Evolutionary conservation across 2,797 vertebrate species (phyloP).

Genomic region (Pogoniulus pusillus): DNA sequence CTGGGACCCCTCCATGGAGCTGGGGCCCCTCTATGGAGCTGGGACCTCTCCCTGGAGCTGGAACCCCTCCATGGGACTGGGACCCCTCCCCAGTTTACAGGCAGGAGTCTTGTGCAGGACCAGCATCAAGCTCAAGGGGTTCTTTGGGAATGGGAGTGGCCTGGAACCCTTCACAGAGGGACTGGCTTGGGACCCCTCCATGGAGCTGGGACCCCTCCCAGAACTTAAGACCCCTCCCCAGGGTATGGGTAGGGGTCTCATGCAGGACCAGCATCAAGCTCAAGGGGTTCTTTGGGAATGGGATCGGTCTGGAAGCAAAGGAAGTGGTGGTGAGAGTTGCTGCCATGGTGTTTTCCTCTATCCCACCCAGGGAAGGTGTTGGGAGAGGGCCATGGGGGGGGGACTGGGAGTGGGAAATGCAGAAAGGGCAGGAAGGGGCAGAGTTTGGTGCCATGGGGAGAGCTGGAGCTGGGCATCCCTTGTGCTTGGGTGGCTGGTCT

Average conservation of each 20-base stretch:
- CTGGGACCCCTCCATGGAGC: no score
- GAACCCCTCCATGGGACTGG: no score
- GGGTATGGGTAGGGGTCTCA: neutral
- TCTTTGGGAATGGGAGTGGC: neutral
- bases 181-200: no score
- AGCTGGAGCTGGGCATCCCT: neutral
- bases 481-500: neutral
- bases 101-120: neutral
- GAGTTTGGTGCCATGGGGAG: neutral
- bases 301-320: neutral
- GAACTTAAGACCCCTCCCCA: no score
- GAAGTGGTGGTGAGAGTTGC: neutral
- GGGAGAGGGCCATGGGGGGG: neutral
- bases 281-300: fast-evolving
- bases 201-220: neutral
- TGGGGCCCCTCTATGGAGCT: no score
- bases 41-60: no score
- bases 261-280: fast-evolving
- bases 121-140: fast-evolving
- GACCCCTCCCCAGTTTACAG: no score
- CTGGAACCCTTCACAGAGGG: no score
- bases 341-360: fast-evolving
- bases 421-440: neutral
- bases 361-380: fast-evolving
- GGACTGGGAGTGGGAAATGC: neutral